phyloP scores from a whole-genome alignment of 2,888 invertebrate species.

The Abrostola triplasia region DNA sequence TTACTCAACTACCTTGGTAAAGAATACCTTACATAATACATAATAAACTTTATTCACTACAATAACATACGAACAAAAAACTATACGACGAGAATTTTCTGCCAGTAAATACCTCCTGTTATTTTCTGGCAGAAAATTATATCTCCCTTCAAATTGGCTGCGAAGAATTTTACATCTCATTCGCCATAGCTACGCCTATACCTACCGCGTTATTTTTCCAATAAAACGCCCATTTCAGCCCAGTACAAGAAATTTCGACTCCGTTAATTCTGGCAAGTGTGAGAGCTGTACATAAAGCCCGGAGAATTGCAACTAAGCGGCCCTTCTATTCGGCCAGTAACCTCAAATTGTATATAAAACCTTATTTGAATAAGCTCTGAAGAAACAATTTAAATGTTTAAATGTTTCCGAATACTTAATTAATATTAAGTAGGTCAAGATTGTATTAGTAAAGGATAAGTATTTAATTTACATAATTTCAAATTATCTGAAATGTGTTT shows the following conservation, averaged over 20 bases:
- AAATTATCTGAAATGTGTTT: too few relatives aligned
- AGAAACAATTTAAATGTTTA: constrained; percentile 26
- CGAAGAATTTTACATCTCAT: constrained; percentile 18
- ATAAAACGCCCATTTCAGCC: constrained; percentile 9
- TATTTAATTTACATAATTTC: too few relatives aligned
- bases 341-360: constrained; percentile 25
- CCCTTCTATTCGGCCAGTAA: constrained; percentile 1
- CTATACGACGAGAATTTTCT: neutral
- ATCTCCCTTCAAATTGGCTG: constrained; percentile 15
- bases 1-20: too few relatives aligned
- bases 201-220: constrained; percentile 16
- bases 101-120: neutral
- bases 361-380: constrained; percentile 26
- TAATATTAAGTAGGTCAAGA: constrained; percentile 9
- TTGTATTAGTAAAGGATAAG: neutral
- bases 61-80: neutral
- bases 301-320: constrained; percentile 22
- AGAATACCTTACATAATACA: too few relatives aligned
- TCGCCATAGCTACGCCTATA: constrained; percentile 1
- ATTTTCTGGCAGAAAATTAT: neutral
- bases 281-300: constrained; percentile 19
- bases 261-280: constrained; percentile 17
- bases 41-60: too few relatives aligned
- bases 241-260: constrained; percentile 4
- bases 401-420: constrained; percentile 29